Evolutionary conservation across 2,888 invertebrate species (phyloP), one percentile per base, ranked within the genome.

Genomic region (Cynaeus angustus): DNA sequence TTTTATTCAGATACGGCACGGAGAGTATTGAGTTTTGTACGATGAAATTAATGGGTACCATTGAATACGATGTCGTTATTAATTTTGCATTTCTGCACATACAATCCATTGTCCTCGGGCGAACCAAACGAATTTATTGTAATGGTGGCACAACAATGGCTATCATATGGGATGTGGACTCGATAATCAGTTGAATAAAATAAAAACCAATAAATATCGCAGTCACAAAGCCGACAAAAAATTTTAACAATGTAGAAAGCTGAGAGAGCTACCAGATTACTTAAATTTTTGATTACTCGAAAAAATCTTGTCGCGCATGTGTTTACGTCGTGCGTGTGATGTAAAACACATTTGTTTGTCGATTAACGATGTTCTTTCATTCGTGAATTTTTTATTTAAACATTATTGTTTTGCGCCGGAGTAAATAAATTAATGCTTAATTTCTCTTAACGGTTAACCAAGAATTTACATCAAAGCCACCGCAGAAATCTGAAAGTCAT

Each of bases 1-100:
- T 67, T 67, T 58, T 67, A 56, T 66, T 46, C 21, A 16, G 56
- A 26, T 48, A 48, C 28, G 26, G 41, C 58, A 56, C 66, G 58
- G 58, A 41, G 33, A 30, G 58, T 56, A 41, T 38, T 21, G 56
- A 56, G 41, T 13, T 14, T 26, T 41, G 56, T 43, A 8, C 43
- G 41, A 1, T 10, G 8, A 56, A 56, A 56, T 56, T 56, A 56
- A 56, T 56, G 56, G 56, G 38, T 30, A 50, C 43, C 33, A 33
- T 61, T 61, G 48, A 45, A 61, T 28, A 33, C 48, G 48, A 48
- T 30, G 61, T 33, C 61, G 61, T 61, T 61, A 61, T 61, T 61
- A 61, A 61, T 53, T 61, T 48, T 61, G 61, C 12, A 61, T 45
- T 28, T 61, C 12, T 56, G 41, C 56, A 41, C 56, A 43, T 13